A percentile compares a stretch with the other conserved stretches of the same genome.
phyloP scores from a whole-genome alignment of 1,140 invertebrate genomes.

The Pogonomyrmex barbatus region DNA sequence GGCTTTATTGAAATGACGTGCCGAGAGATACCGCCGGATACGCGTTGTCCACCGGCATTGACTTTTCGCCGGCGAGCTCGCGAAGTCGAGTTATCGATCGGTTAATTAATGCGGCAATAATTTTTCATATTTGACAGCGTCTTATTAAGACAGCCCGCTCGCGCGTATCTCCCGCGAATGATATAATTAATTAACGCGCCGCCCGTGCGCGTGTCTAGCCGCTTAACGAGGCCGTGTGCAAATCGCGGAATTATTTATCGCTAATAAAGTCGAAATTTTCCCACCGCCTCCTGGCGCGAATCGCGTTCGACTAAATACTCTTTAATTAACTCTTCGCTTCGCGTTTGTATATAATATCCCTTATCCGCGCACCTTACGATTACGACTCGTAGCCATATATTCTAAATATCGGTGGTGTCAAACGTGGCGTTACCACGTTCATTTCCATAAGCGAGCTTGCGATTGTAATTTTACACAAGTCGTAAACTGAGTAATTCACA shows the following conservation, averaged over 20 bases:
- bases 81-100: not conserved
- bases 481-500: not conserved
- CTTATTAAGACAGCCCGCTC: constrained; percentile 21
- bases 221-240: constrained; percentile 26
- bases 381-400: not conserved
- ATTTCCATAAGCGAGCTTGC: not conserved
- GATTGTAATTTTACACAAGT: not conserved
- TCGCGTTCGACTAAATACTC: constrained; percentile 30
- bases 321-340: constrained; percentile 31
- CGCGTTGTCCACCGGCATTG: not conserved
- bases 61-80: no score
- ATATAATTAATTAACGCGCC: constrained; percentile 28
- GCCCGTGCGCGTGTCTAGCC: not conserved
- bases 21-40: not conserved
- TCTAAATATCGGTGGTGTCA: no score
- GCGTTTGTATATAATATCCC: constrained; percentile 30
- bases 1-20: constrained; percentile 35
- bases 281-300: constrained; percentile 14
- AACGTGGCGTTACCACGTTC: not conserved
- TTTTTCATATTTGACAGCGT: constrained; percentile 28
- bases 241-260: constrained; percentile 49
- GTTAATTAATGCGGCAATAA: constrained; percentile 31
- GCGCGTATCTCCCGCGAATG: not conserved
- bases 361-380: not conserved
- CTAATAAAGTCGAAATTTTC: constrained; percentile 37